Base-by-base conservation (phyloP, 2,113 vertebrate species). In the Istiophorus platypterus region DNA sequence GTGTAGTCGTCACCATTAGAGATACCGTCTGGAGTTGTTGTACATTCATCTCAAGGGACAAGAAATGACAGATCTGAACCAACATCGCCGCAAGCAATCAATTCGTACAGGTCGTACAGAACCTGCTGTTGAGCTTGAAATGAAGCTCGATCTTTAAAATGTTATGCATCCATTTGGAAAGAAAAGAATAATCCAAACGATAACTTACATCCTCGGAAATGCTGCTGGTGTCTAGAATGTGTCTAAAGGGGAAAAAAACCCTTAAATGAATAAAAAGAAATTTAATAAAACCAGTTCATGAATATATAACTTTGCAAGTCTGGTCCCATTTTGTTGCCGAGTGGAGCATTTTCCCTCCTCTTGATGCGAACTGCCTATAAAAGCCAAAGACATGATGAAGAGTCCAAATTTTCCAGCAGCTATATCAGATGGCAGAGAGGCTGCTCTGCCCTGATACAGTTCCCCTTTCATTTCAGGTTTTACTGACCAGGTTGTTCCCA, bases 11-110 rank as follows among this genome's bases (percentile, higher is more conserved):
- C 45, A 7, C 34, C 63, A 17, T 41, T 49, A 66, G 54, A 62
- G 52, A 70, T 61, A 41, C 64, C 58, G 51, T 70, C 62, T 31
- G 45, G 51, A 69, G 64, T 79, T 37, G 71, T 45, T 34, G 39
- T 27, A 4, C 17, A n/a, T 66, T 61, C 31, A 61, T 42, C 61
- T 71, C 52, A 0, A 51, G 14, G 42, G 51, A 59, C 27, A 3
- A 31, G 37, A 79, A 57, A 39, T 69, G 71, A 70, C 71, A 65
- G 57, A 45, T 54, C 15, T 2, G 24, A 6, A 22, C n/a, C 41
- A 13, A 31, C 29, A 52, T 62, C 5, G 22, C 37, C 22, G 27
- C 9, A 1, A 31, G 57, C 17, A 1, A 51, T 69, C 57, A 27
- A 59, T 66, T 20, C 3, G 2, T 39, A 12, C 41, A 47, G 27